These are phyloP conservation scores for Microchirus variegatus DNA, from an alignment of 2,797 vertebrate genomes.

Conservation along the genomic window DNA sequence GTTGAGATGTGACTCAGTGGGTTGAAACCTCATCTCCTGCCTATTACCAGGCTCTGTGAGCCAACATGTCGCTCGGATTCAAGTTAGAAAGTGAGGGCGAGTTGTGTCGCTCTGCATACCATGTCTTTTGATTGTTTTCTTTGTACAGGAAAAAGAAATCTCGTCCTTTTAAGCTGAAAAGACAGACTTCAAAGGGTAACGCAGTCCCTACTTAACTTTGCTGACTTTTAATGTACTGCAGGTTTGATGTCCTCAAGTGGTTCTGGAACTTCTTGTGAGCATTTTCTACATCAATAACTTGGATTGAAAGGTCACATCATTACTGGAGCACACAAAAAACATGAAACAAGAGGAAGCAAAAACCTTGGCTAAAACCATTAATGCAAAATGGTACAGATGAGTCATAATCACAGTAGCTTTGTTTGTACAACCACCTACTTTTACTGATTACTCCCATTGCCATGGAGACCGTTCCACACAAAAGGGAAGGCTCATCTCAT, in stretches of 20 bases:
- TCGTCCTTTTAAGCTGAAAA: conserved; percentile 10
- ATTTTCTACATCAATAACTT: no score
- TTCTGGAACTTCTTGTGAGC: no score
- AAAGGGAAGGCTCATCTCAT: conserved; percentile 8
- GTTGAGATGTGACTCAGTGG: conserved; percentile 57
- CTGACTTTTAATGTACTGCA: no score
- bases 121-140: conserved; percentile 24
- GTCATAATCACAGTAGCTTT: conserved; percentile 34
- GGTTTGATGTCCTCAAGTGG: no score
- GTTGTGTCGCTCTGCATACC: conserved; percentile 3
- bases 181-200: conserved; percentile 1
- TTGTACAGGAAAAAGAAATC: conserved; percentile 29
- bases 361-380: conserved; percentile 5
- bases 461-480: conserved; percentile 49
- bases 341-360: conserved; percentile 7
- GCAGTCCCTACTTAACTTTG: no score
- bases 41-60: conserved; percentile 52
- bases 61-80: conserved; percentile 51
- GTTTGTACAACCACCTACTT: conserved; percentile 22
- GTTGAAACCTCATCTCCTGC: conserved; percentile 64
- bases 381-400: conserved; percentile 12
- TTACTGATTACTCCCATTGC: conserved; percentile 48
- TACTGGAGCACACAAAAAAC: not conserved
- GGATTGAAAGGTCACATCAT: not conserved
- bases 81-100: conserved; percentile 33